A percentile compares a stretch with the other conserved stretches of the same genome.
Evolutionary conservation across 2,797 vertebrate species (phyloP).

Genomic region (Babyrousa celebensis): DNA sequence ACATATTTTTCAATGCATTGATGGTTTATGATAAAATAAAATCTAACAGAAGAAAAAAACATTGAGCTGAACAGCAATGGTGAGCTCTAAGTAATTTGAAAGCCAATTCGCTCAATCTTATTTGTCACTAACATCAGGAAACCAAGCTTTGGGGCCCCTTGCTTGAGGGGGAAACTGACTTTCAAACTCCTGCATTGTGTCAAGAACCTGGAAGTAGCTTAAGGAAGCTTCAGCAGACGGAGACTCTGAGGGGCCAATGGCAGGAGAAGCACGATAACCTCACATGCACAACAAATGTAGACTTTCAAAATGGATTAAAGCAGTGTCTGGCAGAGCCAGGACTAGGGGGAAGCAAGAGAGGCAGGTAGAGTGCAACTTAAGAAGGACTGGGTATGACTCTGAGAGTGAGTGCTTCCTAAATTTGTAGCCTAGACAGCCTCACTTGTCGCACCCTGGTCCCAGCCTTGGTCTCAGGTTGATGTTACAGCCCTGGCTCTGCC

Average conservation of each 20-base stretch:
- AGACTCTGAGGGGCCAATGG: not conserved
- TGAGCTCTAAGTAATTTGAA: not conserved
- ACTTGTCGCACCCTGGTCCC: not conserved
- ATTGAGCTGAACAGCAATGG: not conserved
- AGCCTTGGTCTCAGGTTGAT: not conserved
- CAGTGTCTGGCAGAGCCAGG: not conserved
- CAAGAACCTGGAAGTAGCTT: not conserved
- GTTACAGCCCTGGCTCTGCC: not conserved
- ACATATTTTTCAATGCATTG: not conserved
- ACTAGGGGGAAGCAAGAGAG: not conserved
- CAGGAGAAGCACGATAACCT: not conserved
- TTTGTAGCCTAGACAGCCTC: not conserved
- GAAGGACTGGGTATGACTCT: too few species aligned
- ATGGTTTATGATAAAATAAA: conserved; percentile 53
- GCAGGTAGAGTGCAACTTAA: not conserved
- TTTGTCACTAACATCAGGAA: not conserved
- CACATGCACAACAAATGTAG: not conserved
- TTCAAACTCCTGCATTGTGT: not conserved
- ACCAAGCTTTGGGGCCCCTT: not conserved
- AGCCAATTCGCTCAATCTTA: not conserved
- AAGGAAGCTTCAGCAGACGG: not conserved
- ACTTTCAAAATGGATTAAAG: not conserved
- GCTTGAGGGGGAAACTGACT: not conserved
- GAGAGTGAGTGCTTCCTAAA: not conserved
- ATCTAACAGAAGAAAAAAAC: conserved; percentile 9